Evolutionary conservation across 2,113 vertebrate species (phyloP).

Genomic region (Athene cunicularia): DNA sequence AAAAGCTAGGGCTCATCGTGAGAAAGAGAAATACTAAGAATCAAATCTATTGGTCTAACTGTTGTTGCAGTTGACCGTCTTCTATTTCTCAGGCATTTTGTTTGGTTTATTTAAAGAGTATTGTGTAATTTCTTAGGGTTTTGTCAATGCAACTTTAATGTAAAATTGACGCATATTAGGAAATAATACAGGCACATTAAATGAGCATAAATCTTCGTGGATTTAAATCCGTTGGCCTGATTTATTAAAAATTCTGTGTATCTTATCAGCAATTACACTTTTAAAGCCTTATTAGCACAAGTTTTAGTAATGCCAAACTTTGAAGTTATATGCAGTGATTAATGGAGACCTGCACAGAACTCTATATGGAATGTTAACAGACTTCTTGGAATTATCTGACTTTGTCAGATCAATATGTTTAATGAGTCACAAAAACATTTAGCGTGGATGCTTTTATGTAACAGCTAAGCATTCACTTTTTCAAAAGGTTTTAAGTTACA

Average conservation of each 20-base stretch:
- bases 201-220: constrained; percentile 47
- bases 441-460: background rate
- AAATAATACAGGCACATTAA: background rate
- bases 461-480: constrained; percentile 34
- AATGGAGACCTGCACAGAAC: constrained; percentile 53
- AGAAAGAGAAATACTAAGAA: background rate
- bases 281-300: constrained; percentile 27
- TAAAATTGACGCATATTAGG: background rate
- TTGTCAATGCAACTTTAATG: background rate
- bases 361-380: constrained; percentile 61
- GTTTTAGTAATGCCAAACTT: constrained; percentile 40
- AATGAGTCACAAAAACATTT: constrained; percentile 51
- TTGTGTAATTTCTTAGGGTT: constrained; percentile 50
- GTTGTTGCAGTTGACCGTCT: constrained; percentile 20
- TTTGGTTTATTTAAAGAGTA: background rate
- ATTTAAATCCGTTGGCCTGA: constrained; percentile 49
- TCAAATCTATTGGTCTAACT: background rate
- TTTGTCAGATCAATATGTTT: constrained; percentile 62
- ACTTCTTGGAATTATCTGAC: constrained; percentile 57
- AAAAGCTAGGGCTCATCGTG: background rate
- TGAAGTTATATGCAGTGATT: constrained; percentile 45
- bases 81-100: constrained; percentile 5
- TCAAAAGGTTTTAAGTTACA: constrained; percentile 24
- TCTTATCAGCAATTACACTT: constrained; percentile 55
- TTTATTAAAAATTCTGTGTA: constrained; percentile 26